Conservation (phyloP, 2,888 invertebrate genomes). For the Fragum whitleyi region DNA sequence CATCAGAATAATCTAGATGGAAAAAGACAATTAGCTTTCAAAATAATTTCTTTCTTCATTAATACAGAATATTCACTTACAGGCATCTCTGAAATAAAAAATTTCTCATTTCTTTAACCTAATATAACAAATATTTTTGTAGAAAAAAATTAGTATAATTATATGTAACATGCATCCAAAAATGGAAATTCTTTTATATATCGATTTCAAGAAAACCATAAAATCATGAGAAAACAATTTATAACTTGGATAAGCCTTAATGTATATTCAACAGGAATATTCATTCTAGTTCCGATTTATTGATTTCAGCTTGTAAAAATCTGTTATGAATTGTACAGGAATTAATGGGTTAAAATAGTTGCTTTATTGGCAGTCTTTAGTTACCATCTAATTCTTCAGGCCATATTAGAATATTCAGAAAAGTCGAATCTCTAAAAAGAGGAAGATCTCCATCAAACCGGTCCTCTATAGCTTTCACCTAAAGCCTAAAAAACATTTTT, state of each 20-base stretch:
- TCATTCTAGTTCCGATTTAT: background rate
- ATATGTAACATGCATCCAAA: too few relatives aligned
- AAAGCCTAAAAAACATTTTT: constrained; percentile 1
- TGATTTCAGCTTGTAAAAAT: background rate
- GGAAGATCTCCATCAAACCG: constrained; percentile 30
- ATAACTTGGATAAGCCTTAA: background rate
- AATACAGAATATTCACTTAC: too few relatives aligned
- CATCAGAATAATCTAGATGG: background rate
- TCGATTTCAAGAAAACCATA: background rate
- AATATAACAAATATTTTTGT: too few relatives aligned
- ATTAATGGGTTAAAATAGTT: background rate
- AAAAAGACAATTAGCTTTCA: background rate
- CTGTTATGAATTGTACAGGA: background rate
- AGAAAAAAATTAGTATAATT: too few relatives aligned
- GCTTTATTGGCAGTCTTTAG: background rate
- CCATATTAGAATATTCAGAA: constrained; percentile 8
- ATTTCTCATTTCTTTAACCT: background rate
- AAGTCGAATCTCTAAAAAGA: constrained; percentile 18
- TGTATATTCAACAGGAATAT: background rate
- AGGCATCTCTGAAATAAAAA: background rate
- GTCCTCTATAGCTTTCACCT: background rate
- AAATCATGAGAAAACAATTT: background rate
- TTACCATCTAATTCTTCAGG: constrained; percentile 20
- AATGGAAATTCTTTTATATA: too few relatives aligned
- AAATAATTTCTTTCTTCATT: background rate